Conservation (phyloP, 1,140 invertebrate genomes). For the Cherax destructor region DNA sequence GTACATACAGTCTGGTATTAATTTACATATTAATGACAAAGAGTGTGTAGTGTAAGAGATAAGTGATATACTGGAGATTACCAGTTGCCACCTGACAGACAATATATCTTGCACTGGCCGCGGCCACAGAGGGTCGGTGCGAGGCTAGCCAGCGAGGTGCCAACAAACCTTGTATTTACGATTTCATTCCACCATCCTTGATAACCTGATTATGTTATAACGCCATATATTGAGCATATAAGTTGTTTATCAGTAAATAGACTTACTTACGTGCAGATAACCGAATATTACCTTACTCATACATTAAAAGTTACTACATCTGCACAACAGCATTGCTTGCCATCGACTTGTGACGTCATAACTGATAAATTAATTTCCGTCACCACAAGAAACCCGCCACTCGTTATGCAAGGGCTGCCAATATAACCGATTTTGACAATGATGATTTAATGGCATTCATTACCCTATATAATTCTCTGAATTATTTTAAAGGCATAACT, state of each 20-base stretch:
- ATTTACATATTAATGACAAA: not conserved
- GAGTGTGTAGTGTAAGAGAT: not conserved
- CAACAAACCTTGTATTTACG: not conserved
- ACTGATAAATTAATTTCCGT: constrained; percentile 60
- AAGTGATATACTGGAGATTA: constrained; percentile 7
- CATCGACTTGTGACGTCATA: constrained; percentile 56
- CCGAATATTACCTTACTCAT: not conserved
- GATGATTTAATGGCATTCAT: too few relatives aligned
- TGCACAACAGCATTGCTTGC: constrained; percentile 5
- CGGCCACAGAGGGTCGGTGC: constrained; percentile 16
- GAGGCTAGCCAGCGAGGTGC: constrained; percentile 47
- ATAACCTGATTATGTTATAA: not conserved
- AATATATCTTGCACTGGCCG: constrained; percentile 26
- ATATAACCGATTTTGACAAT: constrained; percentile 25
- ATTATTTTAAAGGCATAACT: too few relatives aligned
- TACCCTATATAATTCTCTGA: too few relatives aligned
- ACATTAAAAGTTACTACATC: not conserved
- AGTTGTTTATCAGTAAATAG: not conserved
- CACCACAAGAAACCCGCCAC: constrained; percentile 54
- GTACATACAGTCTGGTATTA: not conserved
- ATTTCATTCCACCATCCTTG: not conserved
- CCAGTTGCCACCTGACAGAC: constrained; percentile 35
- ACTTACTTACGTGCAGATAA: not conserved
- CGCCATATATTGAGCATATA: not conserved
- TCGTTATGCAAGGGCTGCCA: constrained; percentile 54